phyloP scores from a whole-genome alignment of 2,797 vertebrate species.

The Silurus aristotelis region DNA sequence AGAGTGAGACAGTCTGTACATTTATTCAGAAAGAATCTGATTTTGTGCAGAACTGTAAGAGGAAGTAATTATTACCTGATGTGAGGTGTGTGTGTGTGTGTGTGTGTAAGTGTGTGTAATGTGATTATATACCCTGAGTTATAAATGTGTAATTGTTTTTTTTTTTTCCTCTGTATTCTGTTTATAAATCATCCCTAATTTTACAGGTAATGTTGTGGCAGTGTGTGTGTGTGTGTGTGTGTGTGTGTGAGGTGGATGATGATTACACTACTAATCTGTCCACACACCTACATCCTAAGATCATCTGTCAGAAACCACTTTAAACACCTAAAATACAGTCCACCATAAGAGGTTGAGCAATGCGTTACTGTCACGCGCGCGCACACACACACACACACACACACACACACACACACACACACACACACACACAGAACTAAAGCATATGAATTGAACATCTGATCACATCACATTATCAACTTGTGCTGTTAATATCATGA shows the following conservation, averaged over 20 bases:
- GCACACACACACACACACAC: background rate
- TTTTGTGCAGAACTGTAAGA: background rate
- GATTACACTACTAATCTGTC: background rate
- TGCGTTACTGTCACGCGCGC: background rate
- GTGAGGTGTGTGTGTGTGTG: background rate
- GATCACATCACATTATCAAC: too few species aligned
- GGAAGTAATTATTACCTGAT: background rate
- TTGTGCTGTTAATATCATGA: too few species aligned
- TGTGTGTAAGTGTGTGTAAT: background rate
- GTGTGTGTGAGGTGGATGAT: background rate
- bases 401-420: background rate
- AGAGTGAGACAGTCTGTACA: background rate
- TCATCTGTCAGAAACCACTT: constrained; percentile 2
- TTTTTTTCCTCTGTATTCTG: background rate
- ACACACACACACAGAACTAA: background rate
- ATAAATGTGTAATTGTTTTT: background rate
- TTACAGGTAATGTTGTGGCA: background rate
- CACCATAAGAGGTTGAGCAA: background rate
- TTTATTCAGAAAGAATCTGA: background rate
- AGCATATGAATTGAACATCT: too few species aligned
- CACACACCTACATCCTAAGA: background rate
- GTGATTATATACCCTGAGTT: background rate
- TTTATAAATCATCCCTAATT: background rate
- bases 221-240: too few species aligned
- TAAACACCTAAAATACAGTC: background rate